Base-by-base conservation (phyloP, 2,113 vertebrate genomes). In the Eulemur rufifrons region DNA sequence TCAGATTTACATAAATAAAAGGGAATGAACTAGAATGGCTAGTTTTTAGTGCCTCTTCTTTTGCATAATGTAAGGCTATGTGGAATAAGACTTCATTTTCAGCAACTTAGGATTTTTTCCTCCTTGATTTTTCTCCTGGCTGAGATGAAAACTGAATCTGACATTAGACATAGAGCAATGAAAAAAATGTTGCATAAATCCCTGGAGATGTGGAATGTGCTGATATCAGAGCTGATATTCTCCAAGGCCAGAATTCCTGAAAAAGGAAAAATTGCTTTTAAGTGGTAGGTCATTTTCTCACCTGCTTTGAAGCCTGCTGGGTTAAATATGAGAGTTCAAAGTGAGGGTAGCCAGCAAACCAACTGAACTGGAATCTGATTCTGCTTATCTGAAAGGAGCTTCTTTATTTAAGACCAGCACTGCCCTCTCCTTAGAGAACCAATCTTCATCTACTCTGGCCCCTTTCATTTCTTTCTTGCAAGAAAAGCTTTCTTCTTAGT, bases 301-400 rank as follows among this genome's bases (percentile, higher is more conserved):
- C 97, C 97, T 98, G 83, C 97, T 98, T 97, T 97, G 97, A 98
- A 97, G 97, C 97, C 94, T 98, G 94, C 96, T 97, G 93, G 92
- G 96, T 98, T 97, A 97, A 98, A 97, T 96, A 96, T 97, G 93
- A 97, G 95, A 96, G 97, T 98, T 98, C 97, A 98, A 92, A 98
- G 80, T 96, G 95, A 98, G 96, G 97, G 97, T 98, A 98, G 98
- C 97, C 96, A 98, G 95, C 93, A 95, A 93, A 86, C 83, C 91
- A 91, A 94, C 56, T 92, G 91, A 94, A 95, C 92, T 96, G 95
- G 97, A 97, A 97, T 97, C 96, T 92, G 97, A 98, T 95, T 97
- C 96, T 96, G 97, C 97, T 96, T 98, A 97, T 98, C 98, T 96
- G 96, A 95, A 97, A 97, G 97, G 94, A 96, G 94, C 95, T 91